Percentiles rank a stretch among this genome's conserved stretches.
Conservation (phyloP, 2,888 invertebrate species). For the Meteorus colon region DNA sequence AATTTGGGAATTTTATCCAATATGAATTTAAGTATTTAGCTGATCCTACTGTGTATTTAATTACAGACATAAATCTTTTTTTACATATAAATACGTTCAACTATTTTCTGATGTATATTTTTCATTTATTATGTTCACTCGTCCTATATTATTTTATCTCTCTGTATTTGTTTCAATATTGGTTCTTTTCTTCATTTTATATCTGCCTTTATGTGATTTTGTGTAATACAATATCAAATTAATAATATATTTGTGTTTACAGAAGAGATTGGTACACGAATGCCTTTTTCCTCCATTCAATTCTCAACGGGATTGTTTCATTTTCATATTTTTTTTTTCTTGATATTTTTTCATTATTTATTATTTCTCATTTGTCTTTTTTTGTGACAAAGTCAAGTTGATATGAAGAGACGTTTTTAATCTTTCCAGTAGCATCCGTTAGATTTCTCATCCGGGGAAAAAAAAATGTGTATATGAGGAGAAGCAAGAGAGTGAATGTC, state of each 20-base stretch:
- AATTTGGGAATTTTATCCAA: too few species aligned
- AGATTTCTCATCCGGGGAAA: not conserved
- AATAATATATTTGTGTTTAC: not conserved
- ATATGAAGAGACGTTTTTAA: conserved; percentile 5
- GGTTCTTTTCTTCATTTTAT: too few species aligned
- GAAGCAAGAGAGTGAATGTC: not conserved
- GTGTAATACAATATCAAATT: not conserved
- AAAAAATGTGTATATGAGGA: not conserved
- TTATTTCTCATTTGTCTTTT: conserved; percentile 38
- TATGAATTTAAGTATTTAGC: too few species aligned
- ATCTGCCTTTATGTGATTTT: not conserved
- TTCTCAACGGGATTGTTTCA: not conserved
- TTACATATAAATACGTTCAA: not conserved
- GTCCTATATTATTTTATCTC: not conserved
- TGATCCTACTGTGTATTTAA: not conserved
- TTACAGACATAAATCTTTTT: not conserved
- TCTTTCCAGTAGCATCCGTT: conserved; percentile 10
- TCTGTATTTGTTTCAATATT: too few species aligned
- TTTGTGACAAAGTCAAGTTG: not conserved
- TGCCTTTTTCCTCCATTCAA: not conserved
- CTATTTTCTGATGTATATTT: not conserved
- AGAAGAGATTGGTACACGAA: not conserved
- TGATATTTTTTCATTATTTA: not conserved
- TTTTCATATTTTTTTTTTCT: not conserved
- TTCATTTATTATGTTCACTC: not conserved